Conservation (phyloP, 2,113 vertebrate species). For the Thermophis baileyi region DNA sequence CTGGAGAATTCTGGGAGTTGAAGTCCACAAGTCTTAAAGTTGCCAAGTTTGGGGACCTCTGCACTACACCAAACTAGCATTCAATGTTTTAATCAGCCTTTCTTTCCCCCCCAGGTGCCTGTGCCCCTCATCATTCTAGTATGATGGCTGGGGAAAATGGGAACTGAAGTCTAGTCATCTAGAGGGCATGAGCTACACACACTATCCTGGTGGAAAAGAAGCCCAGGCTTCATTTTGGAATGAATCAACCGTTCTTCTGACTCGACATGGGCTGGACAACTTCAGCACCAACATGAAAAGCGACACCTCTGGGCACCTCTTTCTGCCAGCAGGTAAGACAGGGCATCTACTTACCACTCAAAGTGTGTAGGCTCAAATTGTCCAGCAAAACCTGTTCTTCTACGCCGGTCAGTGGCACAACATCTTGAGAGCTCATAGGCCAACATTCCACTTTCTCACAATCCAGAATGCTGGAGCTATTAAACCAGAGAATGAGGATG, state of each 20-base stretch:
- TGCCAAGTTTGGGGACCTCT: too few relatives aligned
- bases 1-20: too few relatives aligned
- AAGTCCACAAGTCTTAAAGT: too few relatives aligned
- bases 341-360: constrained; percentile 64
- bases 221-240: not conserved
- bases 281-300: not conserved
- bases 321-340: not conserved
- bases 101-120: too few relatives aligned
- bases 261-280: not conserved
- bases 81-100: not conserved
- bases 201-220: not conserved
- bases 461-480: constrained; percentile 16
- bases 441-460: constrained; percentile 41
- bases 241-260: not conserved
- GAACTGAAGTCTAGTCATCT: not conserved
- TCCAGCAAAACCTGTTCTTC: constrained; percentile 64
- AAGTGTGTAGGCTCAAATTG: constrained; percentile 65
- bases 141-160: not conserved
- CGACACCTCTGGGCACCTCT: not conserved
- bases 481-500: not conserved
- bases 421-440: not conserved
- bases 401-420: not conserved
- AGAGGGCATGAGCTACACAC: not conserved
- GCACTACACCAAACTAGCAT: not conserved
- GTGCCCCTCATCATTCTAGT: not conserved